These are phyloP conservation scores for Brachionus rubens DNA, from an alignment of 1,140 invertebrate genomes.

Conservation along the genomic window DNA sequence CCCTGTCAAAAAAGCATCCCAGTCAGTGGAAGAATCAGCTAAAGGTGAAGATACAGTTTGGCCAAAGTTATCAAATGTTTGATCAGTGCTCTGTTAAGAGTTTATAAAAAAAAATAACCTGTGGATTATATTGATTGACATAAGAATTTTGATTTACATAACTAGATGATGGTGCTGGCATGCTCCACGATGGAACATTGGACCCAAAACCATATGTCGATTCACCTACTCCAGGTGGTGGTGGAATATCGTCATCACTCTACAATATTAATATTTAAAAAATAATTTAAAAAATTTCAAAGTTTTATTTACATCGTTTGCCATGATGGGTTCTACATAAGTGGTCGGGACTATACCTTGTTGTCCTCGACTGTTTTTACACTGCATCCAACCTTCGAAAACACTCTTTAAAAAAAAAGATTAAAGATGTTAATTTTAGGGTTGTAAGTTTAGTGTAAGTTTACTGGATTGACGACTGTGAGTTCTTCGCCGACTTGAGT, in stretches of 20 bases:
- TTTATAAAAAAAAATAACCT: constrained; percentile 16
- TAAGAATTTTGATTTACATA: constrained; percentile 41
- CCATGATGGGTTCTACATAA: constrained; percentile 38
- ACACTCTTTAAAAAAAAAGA: not conserved
- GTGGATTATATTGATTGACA: constrained; percentile 28
- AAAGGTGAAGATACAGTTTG: constrained; percentile 11
- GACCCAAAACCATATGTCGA: not conserved
- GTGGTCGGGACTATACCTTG: constrained; percentile 33
- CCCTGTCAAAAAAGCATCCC: not conserved
- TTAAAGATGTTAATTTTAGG: not conserved
- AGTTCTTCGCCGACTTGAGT: constrained; percentile 30
- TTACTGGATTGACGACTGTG: constrained; percentile 17
- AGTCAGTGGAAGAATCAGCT: not conserved
- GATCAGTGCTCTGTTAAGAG: not conserved
- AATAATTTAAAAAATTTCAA: not conserved
- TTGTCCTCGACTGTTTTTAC: constrained; percentile 7
- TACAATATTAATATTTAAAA: not conserved
- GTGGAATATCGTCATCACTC: constrained; percentile 45
- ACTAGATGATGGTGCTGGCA: constrained; percentile 18
- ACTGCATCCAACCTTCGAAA: constrained; percentile 42
- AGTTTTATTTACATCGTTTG: constrained; percentile 23
- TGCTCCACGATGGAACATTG: constrained; percentile 17
- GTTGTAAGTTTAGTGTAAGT: too few relatives aligned
- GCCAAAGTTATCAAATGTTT: too few relatives aligned
- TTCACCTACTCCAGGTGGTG: not conserved